Evolutionary conservation across 2,888 invertebrate genomes (phyloP).

Genomic region (Tipula vernalis): DNA sequence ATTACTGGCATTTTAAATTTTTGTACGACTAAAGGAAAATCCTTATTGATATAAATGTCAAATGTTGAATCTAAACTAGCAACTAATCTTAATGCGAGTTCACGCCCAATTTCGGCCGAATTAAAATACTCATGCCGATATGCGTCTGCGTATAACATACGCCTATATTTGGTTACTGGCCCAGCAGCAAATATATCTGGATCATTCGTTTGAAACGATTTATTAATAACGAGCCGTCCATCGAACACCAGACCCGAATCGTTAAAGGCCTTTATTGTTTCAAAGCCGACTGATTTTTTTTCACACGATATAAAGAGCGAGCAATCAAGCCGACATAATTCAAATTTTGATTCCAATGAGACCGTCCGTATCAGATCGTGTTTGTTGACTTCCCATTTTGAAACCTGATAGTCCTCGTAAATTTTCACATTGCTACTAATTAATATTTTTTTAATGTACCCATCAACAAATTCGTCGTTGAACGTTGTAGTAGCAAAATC

Average conservation of each 20-base stretch:
- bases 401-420: conserved; percentile 24
- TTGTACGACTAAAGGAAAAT: conserved; percentile 22
- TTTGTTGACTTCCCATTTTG: conserved; percentile 24
- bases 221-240: conserved; percentile 49
- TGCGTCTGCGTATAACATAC: conserved; percentile 41
- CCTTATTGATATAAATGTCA: neutral
- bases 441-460: conserved; percentile 21
- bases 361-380: conserved; percentile 21
- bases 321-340: conserved; percentile 22
- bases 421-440: conserved; percentile 21
- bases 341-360: conserved; percentile 22
- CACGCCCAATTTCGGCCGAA: conserved; percentile 49
- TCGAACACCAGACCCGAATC: conserved; percentile 46
- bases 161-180: conserved; percentile 47
- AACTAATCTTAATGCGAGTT: conserved; percentile 18
- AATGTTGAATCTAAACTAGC: neutral
- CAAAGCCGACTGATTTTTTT: conserved; percentile 23
- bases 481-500: conserved; percentile 19
- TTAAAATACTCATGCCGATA: conserved; percentile 43
- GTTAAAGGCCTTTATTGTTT: conserved; percentile 40
- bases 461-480: conserved; percentile 19
- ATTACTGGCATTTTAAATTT: conserved; percentile 31
- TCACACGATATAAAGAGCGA: conserved; percentile 27
- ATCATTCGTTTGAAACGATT: conserved; percentile 50
- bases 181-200: conserved; percentile 52